Evolutionary conservation across 1,140 invertebrate genomes (phyloP).

Genomic region (Pogonomyrmex barbatus): DNA sequence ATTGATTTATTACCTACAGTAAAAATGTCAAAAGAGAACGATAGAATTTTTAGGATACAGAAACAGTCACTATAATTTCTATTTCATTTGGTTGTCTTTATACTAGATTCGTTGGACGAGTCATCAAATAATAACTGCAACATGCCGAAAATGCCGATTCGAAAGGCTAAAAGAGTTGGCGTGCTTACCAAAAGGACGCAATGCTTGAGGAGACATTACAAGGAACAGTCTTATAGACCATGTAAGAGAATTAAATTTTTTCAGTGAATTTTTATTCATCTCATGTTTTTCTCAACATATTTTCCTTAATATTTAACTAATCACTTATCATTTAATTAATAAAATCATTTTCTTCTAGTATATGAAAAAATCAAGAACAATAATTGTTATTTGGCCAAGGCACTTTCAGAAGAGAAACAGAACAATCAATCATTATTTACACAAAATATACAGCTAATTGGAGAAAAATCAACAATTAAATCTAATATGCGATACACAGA

Average conservation of each 20-base stretch:
- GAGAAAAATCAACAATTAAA: slow-evolving; percentile 76
- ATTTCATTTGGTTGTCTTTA: not conserved
- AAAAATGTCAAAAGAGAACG: too few species aligned
- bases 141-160: slow-evolving; percentile 69
- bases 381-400: slow-evolving; percentile 80
- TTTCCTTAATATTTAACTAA: too few species aligned
- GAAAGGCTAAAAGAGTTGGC: slow-evolving; percentile 65
- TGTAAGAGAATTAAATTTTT: slow-evolving; percentile 65
- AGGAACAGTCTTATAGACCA: slow-evolving; percentile 69
- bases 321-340: not conserved
- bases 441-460: slow-evolving; percentile 76
- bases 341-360: slow-evolving; percentile 68
- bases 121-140: slow-evolving; percentile 41
- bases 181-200: slow-evolving; percentile 75
- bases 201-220: slow-evolving; percentile 43
- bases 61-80: not conserved
- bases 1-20: too few species aligned
- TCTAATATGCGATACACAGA: slow-evolving; percentile 72
- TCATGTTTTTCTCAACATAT: not conserved
- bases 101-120: not conserved
- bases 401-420: slow-evolving; percentile 79
- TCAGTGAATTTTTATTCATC: not conserved
- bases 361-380: slow-evolving; percentile 80
- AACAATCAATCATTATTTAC: slow-evolving; percentile 76
- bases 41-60: too few species aligned